Base-by-base conservation (phyloP, 1,140 invertebrate species). In the Drosophila jambulina region DNA sequence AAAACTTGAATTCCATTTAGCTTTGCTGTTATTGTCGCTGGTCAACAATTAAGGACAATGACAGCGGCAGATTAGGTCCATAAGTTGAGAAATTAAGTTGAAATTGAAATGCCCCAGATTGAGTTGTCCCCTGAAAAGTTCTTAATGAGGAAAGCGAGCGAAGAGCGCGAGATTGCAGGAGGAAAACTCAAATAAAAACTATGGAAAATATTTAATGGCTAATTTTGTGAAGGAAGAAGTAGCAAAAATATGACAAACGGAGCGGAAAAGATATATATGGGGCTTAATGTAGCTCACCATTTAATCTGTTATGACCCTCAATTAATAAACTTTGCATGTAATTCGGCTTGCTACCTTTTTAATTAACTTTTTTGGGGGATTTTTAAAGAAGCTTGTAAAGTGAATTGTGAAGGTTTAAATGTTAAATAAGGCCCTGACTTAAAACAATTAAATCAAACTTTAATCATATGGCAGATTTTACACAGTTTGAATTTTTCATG, bases 11-110 rank as follows among this genome's bases (percentile, higher is more conserved):
- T 82, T 81, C 75, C 83, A 78, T 56, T 71, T 71, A 40, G 60
- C 64, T 34, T 23, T 38, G 48, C 56, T 70, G 56, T 60, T 70
- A 67, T 72, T 67, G 78, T 68, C 82, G 78, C 69, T 80, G 84
- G 83, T 70, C 84, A 83, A 87, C 83, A 88, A 88, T 87, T 87
- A 87, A 80, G 82, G 78, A 72, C 82, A 84, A 84, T 78, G 82
- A 85, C 82, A 85, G 79, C 63, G 64, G 34, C 75, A 84, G 80
- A 87, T 87, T 88, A 80, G 83, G 56, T 68, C 74, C 80, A 78
- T 84, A 84, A 87, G 83, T 87, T 87, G 76, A 59, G 40, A 83
- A 88, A 87, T 87, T 83, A 83, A 88, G 72, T 83, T 84, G 77
- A 80, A 72, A 86, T 88, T 83, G 83, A 82, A 86, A 88, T 88